phyloP scores from a whole-genome alignment of 2,113 vertebrate species.

The Sebastes fasciatus region DNA sequence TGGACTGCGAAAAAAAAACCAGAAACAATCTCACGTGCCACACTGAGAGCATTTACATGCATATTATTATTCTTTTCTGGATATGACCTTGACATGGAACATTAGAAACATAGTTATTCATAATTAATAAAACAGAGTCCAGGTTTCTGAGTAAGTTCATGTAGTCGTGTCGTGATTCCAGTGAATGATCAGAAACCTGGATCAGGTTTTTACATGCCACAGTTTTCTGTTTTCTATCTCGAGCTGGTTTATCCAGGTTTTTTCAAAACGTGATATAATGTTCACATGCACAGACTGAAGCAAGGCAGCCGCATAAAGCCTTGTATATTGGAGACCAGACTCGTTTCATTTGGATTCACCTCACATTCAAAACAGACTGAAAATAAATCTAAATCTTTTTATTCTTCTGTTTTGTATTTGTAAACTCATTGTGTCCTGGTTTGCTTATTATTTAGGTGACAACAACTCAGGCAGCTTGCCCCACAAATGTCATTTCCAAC shows the following conservation, averaged over 20 bases:
- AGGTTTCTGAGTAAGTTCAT: neutral
- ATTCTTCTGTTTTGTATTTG: neutral
- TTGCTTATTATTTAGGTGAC: neutral
- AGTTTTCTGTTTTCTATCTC: neutral
- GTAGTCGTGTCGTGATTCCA: neutral
- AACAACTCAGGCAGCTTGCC: neutral
- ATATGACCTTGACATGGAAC: neutral
- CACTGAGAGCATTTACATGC: neutral
- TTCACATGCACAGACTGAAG: neutral
- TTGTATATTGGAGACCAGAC: neutral
- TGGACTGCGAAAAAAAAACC: neutral
- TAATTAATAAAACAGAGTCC: neutral
- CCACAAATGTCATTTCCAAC: neutral
- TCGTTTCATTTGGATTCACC: neutral
- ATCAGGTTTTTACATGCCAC: neutral
- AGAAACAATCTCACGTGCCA: neutral
- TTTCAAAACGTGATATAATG: neutral
- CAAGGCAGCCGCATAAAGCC: neutral
- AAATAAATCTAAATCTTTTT: conserved; percentile 7
- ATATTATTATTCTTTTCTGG: neutral
- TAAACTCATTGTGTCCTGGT: neutral
- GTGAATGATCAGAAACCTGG: conserved; percentile 3
- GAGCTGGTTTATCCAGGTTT: neutral
- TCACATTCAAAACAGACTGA: neutral
- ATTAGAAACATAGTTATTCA: neutral